These are phyloP conservation scores for Mus spretus DNA, from an alignment of 2,797 vertebrate genomes.

Conservation along the genomic window DNA sequence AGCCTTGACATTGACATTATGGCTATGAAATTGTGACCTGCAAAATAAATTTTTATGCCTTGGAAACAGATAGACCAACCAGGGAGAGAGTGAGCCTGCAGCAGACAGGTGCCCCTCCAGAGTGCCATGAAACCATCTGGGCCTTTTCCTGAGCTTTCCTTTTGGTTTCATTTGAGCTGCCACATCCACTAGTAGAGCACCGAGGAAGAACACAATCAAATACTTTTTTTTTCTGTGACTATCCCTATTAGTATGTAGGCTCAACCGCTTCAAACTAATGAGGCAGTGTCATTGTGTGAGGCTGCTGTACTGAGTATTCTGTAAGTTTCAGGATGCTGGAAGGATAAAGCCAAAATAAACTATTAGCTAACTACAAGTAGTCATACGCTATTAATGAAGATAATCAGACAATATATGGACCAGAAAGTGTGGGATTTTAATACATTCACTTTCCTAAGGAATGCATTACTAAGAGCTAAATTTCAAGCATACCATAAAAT, in stretches of 20 bases:
- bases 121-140: slow-evolving; percentile 34
- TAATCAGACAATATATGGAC: slow-evolving; percentile 74
- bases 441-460: slow-evolving; percentile 33
- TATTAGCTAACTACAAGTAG: slow-evolving; percentile 84
- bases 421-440: slow-evolving; percentile 56
- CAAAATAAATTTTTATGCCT: slow-evolving; percentile 62
- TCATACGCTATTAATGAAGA: slow-evolving; percentile 71
- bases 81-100: slow-evolving; percentile 7
- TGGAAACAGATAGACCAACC: not conserved
- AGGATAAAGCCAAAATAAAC: slow-evolving; percentile 68
- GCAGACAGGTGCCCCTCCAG: slow-evolving; percentile 53
- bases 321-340: slow-evolving; percentile 66
- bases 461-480: slow-evolving; percentile 48
- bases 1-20: slow-evolving; percentile 68
- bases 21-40: slow-evolving; percentile 62
- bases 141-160: slow-evolving; percentile 46
- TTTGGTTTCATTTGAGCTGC: slow-evolving; percentile 39
- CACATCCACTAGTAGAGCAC: not conserved
- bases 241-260: slow-evolving; percentile 75
- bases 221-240: slow-evolving; percentile 65
- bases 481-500: not conserved
- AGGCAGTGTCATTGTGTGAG: slow-evolving; percentile 72
- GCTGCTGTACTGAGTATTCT: slow-evolving; percentile 74
- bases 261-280: slow-evolving; percentile 82
- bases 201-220: slow-evolving; percentile 49